Evolutionary conservation across 2,113 vertebrate genomes (phyloP).

Genomic region (Ginglymostoma cirratum): DNA sequence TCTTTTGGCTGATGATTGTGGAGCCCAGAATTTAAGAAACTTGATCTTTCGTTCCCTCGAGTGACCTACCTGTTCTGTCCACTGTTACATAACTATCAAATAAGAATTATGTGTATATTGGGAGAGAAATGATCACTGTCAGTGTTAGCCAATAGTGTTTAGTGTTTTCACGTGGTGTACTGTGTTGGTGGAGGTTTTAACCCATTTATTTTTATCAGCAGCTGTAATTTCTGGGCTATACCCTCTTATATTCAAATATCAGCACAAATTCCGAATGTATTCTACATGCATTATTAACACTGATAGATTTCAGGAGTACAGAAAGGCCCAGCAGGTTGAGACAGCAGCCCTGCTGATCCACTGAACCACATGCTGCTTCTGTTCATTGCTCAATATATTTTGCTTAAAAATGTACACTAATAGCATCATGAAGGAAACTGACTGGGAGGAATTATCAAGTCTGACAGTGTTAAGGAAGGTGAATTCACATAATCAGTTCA

Average conservation of each 20-base stretch:
- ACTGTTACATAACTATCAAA: not conserved
- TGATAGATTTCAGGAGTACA: not conserved
- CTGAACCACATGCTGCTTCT: not conserved
- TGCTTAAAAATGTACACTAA: not conserved
- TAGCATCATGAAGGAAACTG: constrained; percentile 5
- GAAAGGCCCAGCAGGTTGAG: not conserved
- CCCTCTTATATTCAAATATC: not conserved
- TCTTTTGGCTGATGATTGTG: not conserved
- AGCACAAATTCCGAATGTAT: not conserved
- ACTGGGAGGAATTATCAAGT: not conserved
- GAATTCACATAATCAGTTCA: not conserved
- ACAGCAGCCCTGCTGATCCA: not conserved
- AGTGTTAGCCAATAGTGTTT: not conserved
- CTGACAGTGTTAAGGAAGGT: not conserved
- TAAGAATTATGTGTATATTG: not conserved
- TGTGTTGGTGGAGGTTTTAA: not conserved
- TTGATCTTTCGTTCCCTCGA: not conserved
- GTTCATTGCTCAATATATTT: not conserved
- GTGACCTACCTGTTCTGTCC: not conserved
- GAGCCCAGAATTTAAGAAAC: not conserved
- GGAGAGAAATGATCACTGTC: not conserved
- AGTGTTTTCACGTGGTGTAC: not conserved
- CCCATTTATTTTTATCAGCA: not conserved
- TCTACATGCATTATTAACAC: not conserved
- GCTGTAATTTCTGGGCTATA: not conserved